phyloP scores from a whole-genome alignment of 2,797 vertebrate species.

The Xenentodon cancila region DNA sequence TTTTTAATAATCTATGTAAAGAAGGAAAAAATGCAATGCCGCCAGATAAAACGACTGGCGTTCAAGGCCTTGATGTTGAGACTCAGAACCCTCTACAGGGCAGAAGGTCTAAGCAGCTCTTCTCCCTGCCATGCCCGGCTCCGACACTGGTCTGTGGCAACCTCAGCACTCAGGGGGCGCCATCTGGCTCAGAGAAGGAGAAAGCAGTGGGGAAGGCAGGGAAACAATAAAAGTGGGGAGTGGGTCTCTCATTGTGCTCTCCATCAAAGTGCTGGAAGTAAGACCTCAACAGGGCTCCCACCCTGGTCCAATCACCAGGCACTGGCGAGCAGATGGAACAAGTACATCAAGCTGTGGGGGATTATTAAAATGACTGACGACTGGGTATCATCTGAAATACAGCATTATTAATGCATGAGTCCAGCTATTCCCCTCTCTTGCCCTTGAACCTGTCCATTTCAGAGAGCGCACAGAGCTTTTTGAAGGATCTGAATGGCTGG shows the following conservation, averaged over 20 bases:
- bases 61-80: conserved; percentile 72
- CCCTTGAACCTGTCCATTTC: conserved; percentile 84
- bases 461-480: conserved; percentile 65
- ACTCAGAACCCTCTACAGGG: conserved; percentile 70
- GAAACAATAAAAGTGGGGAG: conserved; percentile 75
- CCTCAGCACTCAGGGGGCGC: conserved; percentile 80
- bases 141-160: conserved; percentile 75
- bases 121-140: conserved; percentile 66
- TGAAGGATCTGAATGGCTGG: conserved; percentile 67
- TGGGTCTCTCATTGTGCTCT: conserved; percentile 80
- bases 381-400: conserved; percentile 85
- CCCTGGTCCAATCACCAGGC: conserved; percentile 76
- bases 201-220: conserved; percentile 66
- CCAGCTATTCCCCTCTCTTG: conserved; percentile 81
- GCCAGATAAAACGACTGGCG: conserved; percentile 57
- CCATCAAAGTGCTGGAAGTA: conserved; percentile 81
- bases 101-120: conserved; percentile 75
- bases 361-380: conserved; percentile 90
- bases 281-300: conserved; percentile 75
- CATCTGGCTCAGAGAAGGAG: conserved; percentile 80
- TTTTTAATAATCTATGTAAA: conserved; percentile 36
- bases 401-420: conserved; percentile 88
- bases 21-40: conserved; percentile 35
- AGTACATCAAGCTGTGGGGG: conserved; percentile 89
- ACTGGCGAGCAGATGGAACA: conserved; percentile 88